Conservation (phyloP, 2,888 invertebrate species). For the Euplexia lucipara region DNA sequence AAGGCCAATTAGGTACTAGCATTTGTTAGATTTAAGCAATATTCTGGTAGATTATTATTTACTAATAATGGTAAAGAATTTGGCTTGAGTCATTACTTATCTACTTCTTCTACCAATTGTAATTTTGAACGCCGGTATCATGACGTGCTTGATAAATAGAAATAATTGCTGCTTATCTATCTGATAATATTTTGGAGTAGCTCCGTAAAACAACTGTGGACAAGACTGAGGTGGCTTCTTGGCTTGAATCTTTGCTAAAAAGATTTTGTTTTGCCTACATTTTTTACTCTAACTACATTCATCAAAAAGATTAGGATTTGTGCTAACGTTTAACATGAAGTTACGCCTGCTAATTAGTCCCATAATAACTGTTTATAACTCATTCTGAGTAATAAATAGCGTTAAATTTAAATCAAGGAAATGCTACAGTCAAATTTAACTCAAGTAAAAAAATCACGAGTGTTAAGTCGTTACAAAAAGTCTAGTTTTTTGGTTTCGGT, state of each 20-base stretch:
- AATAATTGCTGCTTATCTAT: not conserved
- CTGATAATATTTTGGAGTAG: not conserved
- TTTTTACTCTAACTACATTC: conserved; percentile 32
- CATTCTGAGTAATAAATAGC: conserved; percentile 42
- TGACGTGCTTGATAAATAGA: conserved; percentile 4
- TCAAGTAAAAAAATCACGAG: conserved; percentile 30
- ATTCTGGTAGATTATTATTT: not conserved
- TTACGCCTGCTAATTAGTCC: conserved; percentile 44
- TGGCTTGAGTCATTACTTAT: conserved; percentile 15
- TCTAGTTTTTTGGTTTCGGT: conserved; percentile 27
- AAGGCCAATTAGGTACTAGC: not conserved
- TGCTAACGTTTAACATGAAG: conserved; percentile 45
- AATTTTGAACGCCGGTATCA: conserved; percentile 11
- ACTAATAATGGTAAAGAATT: not conserved
- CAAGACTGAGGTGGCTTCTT: not conserved
- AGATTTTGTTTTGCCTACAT: not conserved
- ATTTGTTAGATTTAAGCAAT: not conserved
- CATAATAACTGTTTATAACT: conserved; percentile 60
- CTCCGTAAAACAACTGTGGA: not conserved
- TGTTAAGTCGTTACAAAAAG: conserved; percentile 12
- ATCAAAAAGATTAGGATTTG: conserved; percentile 51
- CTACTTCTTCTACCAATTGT: not conserved
- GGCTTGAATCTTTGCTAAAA: not conserved
- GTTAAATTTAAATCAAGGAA: conserved; percentile 42
- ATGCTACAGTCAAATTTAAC: conserved; percentile 35